These are phyloP conservation scores for Anguilla pacifica DNA, from an alignment of 2,797 vertebrate species.

Conservation along the genomic window DNA sequence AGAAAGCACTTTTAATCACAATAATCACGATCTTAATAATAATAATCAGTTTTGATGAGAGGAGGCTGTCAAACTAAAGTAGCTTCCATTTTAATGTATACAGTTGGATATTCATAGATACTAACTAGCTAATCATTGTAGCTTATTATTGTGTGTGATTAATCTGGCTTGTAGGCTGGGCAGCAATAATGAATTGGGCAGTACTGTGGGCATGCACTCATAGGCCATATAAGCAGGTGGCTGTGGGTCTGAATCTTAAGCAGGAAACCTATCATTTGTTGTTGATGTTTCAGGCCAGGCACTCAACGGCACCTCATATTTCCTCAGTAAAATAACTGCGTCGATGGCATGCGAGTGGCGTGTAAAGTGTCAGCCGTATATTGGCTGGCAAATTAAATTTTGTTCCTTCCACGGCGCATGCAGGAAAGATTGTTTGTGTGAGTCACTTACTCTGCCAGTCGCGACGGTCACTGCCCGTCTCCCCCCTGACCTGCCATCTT, in stretches of 20 bases:
- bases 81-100: not conserved
- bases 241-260: not conserved
- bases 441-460: constrained; percentile 44
- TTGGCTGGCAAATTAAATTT: not conserved
- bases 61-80: not conserved
- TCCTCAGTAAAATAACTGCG: not conserved
- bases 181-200: not conserved
- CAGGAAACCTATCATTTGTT: not conserved
- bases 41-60: not conserved
- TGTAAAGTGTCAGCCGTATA: not conserved
- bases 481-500: constrained; percentile 30
- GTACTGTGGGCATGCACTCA: not conserved
- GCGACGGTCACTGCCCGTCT: not conserved
- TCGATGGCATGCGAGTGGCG: not conserved
- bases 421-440: not conserved
- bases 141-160: not conserved
- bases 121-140: not conserved
- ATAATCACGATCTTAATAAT: not conserved
- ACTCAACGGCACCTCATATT: not conserved
- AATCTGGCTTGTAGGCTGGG: not conserved
- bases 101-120: not conserved
- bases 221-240: not conserved
- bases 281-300: not conserved
- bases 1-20: not conserved
- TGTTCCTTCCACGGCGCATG: not conserved